Evolutionary conservation across 2,888 invertebrate species (phyloP), one percentile per base, ranked within the genome.

Genomic region (Acholoe squamosa): DNA sequence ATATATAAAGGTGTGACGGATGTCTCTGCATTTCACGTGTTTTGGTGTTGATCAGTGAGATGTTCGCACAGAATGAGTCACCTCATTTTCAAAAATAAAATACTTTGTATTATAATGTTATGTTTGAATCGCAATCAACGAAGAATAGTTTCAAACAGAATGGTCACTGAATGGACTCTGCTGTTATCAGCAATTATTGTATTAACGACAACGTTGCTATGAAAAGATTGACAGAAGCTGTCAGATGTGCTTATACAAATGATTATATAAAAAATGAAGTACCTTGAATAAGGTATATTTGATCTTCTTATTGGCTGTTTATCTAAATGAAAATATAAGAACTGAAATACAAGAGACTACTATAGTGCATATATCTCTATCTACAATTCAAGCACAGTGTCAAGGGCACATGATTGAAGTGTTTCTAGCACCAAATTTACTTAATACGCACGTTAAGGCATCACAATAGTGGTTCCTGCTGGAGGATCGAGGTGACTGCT

Each of bases 71-170:
- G 61, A 61, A n/a, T 61, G 22, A 19, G 61, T 61, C 71, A 28
- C 71, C 71, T 28, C 28, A 71, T 14, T 33, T 43, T 5, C 25
- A 16, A n/a, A n/a, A n/a, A n/a, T n/a, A n/a, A 19, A 80, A 76
- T 80, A 34, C 16, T 43, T 43, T 80, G 80, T 80, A 80, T 80
- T 80, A 80, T 80, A 80, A 43, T 80, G 80, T 80, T 80, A 80
- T 80, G 80, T 80, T 80, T 80, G 80, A 80, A 80, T 80, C 80
- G 43, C 19, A 80, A 80, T 80, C 43, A 33, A 80, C 33, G 34
- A 43, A 80, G 16, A 34, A 33, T 33, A 80, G 12, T 80, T 33
- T 33, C 33, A 3, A 1, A 7, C 19, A 43, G 14, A 10, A 80
- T 80, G 34, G 0, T 80, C 80, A 80, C 22, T 16, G 16, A 80